Percentiles rank a stretch among this genome's conserved stretches.
These are phyloP conservation scores for Mythimna lalbum DNA, from an alignment of 2,888 invertebrate species.

Conservation along the genomic window DNA sequence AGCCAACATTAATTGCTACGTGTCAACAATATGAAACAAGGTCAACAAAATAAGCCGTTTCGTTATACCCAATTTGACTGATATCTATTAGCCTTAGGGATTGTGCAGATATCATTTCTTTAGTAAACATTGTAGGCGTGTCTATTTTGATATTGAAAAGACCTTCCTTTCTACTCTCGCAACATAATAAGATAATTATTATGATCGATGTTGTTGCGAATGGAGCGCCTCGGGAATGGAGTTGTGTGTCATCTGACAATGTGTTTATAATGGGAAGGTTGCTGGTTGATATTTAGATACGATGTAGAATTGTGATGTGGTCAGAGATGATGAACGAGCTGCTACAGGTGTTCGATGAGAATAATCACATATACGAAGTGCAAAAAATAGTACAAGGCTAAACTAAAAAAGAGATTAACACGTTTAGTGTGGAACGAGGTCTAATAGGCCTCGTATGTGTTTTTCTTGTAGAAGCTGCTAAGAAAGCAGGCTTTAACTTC, in stretches of 20 bases:
- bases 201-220: conserved; percentile 58
- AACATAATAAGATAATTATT: conserved; percentile 50
- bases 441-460: no score
- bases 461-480: no score
- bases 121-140: conserved; percentile 23
- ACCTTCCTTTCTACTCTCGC: conserved; percentile 46
- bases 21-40: conserved; percentile 45
- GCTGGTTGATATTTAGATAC: conserved; percentile 32
- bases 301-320: conserved; percentile 2
- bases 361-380: neutral
- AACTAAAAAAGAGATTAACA: no score
- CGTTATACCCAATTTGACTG: conserved; percentile 34
- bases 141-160: conserved; percentile 38
- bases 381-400: neutral
- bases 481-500: no score
- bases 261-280: conserved; percentile 43
- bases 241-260: conserved; percentile 50
- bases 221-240: conserved; percentile 43
- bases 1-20: conserved; percentile 29
- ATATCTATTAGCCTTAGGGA: conserved; percentile 43
- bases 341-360: neutral
- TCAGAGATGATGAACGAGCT: conserved; percentile 16
- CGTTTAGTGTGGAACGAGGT: no score
- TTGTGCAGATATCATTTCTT: conserved; percentile 29
- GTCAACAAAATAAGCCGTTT: conserved; percentile 40